These are phyloP conservation scores for Meta bourneti DNA, from an alignment of 2,888 invertebrate genomes.

Conservation along the genomic window DNA sequence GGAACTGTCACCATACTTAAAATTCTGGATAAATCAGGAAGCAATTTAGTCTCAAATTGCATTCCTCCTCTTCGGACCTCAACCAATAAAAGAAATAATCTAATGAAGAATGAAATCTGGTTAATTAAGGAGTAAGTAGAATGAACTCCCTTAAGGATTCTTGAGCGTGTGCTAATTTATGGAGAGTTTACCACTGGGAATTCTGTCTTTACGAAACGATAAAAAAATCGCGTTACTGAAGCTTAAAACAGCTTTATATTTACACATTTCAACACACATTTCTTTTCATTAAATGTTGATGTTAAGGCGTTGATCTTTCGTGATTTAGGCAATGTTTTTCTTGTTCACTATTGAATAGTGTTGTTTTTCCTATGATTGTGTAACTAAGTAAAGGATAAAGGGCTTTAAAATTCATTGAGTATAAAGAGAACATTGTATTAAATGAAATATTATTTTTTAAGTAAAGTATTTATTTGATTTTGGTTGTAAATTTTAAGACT, in stretches of 20 bases:
- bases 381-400: no score
- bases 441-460: no score
- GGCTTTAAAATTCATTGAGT: no score
- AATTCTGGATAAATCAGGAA: background rate
- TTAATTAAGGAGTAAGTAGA: slow-evolving; percentile 31
- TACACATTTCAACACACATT: background rate
- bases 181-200: background rate
- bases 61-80: background rate
- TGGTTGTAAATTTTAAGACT: no score
- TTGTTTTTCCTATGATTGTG: no score
- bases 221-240: background rate
- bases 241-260: background rate
- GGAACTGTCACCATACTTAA: background rate
- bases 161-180: background rate
- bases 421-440: no score
- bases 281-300: background rate
- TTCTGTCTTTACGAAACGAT: background rate
- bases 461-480: no score
- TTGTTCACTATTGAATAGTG: no score
- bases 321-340: no score
- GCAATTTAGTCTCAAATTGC: background rate
- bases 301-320: no score
- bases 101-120: slow-evolving; percentile 7
- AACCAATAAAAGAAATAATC: slow-evolving; percentile 5
- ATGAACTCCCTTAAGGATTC: slow-evolving; percentile 14